phyloP scores from a whole-genome alignment of 2,113 vertebrate species.

The Struthidea cinerea region DNA sequence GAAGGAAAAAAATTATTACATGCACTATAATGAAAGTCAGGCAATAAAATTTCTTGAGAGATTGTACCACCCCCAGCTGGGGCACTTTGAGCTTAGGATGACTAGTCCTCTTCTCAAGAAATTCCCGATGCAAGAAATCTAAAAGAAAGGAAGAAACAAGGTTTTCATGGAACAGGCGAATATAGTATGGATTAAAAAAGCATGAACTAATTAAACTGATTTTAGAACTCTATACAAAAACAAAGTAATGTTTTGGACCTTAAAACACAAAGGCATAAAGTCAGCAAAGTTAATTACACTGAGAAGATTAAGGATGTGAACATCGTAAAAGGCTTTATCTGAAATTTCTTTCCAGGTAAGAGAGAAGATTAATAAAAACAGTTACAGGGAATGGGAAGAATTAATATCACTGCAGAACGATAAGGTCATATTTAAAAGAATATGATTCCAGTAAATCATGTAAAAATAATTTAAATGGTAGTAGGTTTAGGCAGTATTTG shows the following conservation, averaged over 20 bases:
- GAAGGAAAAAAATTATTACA: background rate
- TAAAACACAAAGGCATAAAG: background rate
- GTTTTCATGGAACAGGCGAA: background rate
- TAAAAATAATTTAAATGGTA: background rate
- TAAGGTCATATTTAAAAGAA: background rate
- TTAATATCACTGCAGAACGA: background rate
- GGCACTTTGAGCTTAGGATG: background rate
- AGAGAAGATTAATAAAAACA: background rate
- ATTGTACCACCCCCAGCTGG: background rate
- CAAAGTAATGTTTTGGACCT: background rate
- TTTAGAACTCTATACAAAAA: background rate
- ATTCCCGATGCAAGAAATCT: background rate
- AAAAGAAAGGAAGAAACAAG: background rate
- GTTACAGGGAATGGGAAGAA: background rate
- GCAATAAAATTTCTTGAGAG: background rate
- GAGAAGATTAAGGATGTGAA: background rate
- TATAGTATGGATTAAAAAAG: background rate
- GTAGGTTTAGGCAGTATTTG: background rate
- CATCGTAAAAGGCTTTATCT: background rate
- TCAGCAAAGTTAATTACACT: background rate
- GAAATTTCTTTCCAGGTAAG: background rate
- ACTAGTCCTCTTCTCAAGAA: background rate
- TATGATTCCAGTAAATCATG: background rate
- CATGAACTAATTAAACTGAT: background rate
- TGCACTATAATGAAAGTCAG: background rate